Conservation (phyloP, 2,888 invertebrate genomes). For the Ptycholaimellus sp. region DNA sequence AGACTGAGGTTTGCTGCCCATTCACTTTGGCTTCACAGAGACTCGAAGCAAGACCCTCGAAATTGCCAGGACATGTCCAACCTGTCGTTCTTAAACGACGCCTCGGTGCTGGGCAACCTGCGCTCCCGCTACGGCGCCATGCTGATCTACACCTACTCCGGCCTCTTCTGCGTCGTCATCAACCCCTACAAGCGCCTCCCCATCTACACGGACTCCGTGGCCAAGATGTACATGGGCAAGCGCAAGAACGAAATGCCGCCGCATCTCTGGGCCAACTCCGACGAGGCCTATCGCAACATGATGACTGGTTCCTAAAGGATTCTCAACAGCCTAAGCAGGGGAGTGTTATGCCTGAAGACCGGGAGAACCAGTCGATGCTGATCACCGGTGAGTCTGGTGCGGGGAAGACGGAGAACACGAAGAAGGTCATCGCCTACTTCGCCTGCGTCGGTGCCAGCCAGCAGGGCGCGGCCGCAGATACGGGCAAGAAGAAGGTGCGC, state of each 20-base stretch:
- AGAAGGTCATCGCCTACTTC: conserved; percentile 97
- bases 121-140: conserved; percentile 89
- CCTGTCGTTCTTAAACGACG: conserved; percentile 95
- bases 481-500: too few relatives aligned
- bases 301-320: conserved; percentile 99
- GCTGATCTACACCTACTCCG: conserved; percentile 38
- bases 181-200: conserved; percentile 24
- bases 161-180: conserved; percentile 23
- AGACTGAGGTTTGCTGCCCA: conserved; percentile 45
- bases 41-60: too few relatives aligned
- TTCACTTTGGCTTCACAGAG: too few relatives aligned
- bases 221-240: conserved; percentile 67
- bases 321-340: too few relatives aligned
- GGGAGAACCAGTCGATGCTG: conserved; percentile 99
- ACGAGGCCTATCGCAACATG: conserved; percentile 18
- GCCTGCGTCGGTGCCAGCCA: conserved; percentile 40
- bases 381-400: conserved; percentile 98
- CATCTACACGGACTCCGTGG: conserved; percentile 21
- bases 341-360: conserved; percentile 54
- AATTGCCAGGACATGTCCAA: conserved; percentile 44
- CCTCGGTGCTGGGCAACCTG: conserved; percentile 90
- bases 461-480: conserved; percentile 10
- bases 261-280: conserved; percentile 25
- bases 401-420: conserved; percentile 99
- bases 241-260: conserved; percentile 21